Base-by-base conservation (phyloP, 2,113 vertebrate genomes). In the Rhinopomastus cyanomelas region DNA sequence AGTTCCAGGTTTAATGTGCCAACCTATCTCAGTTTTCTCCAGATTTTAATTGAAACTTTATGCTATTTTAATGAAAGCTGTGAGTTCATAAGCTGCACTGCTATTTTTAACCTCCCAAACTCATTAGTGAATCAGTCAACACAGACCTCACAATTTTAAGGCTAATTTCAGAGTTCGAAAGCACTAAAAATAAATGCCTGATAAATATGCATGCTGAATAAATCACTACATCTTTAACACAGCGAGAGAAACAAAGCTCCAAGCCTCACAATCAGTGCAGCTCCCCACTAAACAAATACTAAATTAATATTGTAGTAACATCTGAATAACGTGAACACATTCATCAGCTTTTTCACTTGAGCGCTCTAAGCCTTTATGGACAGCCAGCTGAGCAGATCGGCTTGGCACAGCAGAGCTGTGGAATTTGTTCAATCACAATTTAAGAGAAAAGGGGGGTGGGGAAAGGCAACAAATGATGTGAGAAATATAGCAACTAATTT, bases 131-230 rank as follows among this genome's bases (percentile, higher is more conserved):
- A 65, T 89, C 83, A 95, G 82, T 61, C 79, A 78, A 76, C 36
- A 59, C 42, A 93, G 78, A 85, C 55, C 61, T 95, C 55, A 22
- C 51, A 68, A 30, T 83, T 89, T 81, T 44, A 69, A 85, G 74
- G 71, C 65, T 94, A 87, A 94, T 82, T 94, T 91, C 48, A 55
- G 89, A 92, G 46, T 93, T 68, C 7, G 29, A 90, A 88, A 87
- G 56, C 68, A 77, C 94, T 89, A 92, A 92, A 92, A 95, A 92
- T 46, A 88, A 80, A 69, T 67, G 66, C 39, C 39, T 42, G 39
- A 42, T 42, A 67, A 93, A 74, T 46, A 91, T 37, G 32, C 16
- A 65, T n/a, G 60, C 85, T 77, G 94, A 93, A 96, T 80, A 90
- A 93, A 89, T 36, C 49, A 37, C 81, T 64, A 11, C 6, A 5